Conservation (phyloP, 2,888 invertebrate genomes). For the Candidula unifasciata region DNA sequence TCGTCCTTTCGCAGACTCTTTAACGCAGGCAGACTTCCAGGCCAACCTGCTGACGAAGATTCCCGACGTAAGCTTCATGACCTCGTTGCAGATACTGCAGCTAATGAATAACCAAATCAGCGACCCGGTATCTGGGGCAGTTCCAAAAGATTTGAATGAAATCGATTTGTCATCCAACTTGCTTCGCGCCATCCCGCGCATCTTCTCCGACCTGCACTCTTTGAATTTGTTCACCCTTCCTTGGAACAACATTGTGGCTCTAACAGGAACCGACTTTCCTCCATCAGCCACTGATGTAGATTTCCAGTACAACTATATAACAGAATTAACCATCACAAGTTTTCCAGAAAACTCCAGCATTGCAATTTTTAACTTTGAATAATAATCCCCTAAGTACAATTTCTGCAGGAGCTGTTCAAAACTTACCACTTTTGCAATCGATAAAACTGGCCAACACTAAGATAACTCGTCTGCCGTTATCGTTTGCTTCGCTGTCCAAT, state of each 20-base stretch:
- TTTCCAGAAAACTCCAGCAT: background rate
- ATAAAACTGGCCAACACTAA: background rate
- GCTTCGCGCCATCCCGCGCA: background rate
- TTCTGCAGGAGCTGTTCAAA: background rate
- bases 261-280: background rate
- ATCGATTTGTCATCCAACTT: background rate
- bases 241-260: background rate
- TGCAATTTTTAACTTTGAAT: background rate
- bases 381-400: slow-evolving; percentile 10
- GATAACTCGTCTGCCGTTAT: background rate
- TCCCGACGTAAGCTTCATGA: background rate
- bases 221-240: background rate
- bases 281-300: background rate
- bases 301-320: background rate
- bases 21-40: background rate
- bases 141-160: background rate
- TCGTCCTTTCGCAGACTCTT: background rate
- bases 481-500: background rate
- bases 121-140: background rate
- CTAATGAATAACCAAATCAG: background rate
- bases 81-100: background rate
- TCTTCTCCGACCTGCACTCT: background rate
- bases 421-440: background rate
- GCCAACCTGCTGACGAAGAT: background rate
- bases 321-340: background rate